A percentile compares a stretch with the other conserved stretches of the same genome.
These are phyloP conservation scores for Podarcis raffonei DNA, from an alignment of 2,113 vertebrate genomes.

Conservation along the genomic window DNA sequence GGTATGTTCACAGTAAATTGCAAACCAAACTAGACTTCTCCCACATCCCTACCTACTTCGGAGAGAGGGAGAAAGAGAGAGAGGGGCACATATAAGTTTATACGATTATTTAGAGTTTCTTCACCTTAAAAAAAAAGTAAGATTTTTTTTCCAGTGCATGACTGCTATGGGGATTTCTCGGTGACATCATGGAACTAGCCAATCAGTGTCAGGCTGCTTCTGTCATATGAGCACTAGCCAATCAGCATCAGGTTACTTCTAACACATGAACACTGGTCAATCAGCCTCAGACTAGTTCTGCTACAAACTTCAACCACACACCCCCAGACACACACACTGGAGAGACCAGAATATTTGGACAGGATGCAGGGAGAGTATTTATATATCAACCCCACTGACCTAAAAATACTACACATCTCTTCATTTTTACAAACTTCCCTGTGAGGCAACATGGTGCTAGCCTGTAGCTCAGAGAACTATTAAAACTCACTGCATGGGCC, in stretches of 20 bases:
- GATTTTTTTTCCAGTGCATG: neutral
- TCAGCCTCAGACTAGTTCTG: neutral
- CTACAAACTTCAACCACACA: neutral
- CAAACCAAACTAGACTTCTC: too few species aligned
- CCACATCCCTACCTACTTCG: too few species aligned
- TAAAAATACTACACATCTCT: neutral
- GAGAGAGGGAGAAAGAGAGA: too few species aligned
- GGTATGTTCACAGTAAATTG: too few species aligned
- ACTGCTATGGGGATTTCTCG: neutral
- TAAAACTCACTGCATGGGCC: neutral
- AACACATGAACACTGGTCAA: neutral
- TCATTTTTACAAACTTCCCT: neutral
- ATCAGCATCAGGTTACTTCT: neutral
- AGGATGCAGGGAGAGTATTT: neutral
- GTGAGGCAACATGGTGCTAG: too few species aligned
- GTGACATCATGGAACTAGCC: neutral
- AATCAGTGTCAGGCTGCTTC: neutral
- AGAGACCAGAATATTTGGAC: neutral
- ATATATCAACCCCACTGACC: neutral
- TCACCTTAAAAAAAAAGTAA: neutral
- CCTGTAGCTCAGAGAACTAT: neutral
- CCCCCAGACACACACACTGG: neutral
- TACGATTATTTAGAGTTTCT: neutral
- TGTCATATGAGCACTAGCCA: neutral
- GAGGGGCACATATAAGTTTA: neutral